Percentiles rank a stretch among this genome's conserved stretches.
These are phyloP conservation scores for Drosophila oshimai DNA, from an alignment of 1,140 invertebrate genomes.

Conservation along the genomic window DNA sequence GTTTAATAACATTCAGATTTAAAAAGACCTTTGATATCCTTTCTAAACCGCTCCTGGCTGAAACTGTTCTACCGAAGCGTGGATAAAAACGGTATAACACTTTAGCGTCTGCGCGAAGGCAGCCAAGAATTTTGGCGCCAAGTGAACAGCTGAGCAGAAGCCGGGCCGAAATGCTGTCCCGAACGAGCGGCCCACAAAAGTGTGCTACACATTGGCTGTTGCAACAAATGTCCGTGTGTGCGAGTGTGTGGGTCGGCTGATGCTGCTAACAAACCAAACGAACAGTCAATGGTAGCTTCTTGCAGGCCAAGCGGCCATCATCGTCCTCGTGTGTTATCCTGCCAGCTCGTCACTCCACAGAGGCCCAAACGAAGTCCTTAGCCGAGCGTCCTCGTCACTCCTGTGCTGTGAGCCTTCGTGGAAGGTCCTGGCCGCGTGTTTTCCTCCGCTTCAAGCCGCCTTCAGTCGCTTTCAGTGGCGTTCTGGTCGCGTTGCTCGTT, in stretches of 20 bases:
- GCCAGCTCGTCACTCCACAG: constrained; percentile 50
- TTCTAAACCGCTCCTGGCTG: constrained; percentile 21
- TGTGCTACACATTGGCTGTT: constrained; percentile 50
- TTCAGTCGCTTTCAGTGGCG: constrained; percentile 60
- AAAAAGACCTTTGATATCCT: background rate
- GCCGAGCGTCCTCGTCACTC: constrained; percentile 50
- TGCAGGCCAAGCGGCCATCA: constrained; percentile 72
- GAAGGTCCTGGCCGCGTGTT: constrained; percentile 39
- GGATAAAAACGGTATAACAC: constrained; percentile 38
- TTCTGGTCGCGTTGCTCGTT: constrained; percentile 53
- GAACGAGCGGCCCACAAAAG: constrained; percentile 37
- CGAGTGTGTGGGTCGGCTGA: constrained; percentile 11
- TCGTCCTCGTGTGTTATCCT: constrained; percentile 69
- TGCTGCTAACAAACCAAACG: constrained; percentile 13
- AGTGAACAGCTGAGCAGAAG: constrained; percentile 51
- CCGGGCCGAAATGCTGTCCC: constrained; percentile 16
- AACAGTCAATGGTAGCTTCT: constrained; percentile 67
- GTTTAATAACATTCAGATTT: too few relatives aligned
- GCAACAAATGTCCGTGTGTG: constrained; percentile 35
- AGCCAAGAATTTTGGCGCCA: constrained; percentile 63
- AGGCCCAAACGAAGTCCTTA: constrained; percentile 48
- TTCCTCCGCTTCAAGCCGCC: constrained; percentile 30
- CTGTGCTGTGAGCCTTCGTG: constrained; percentile 36
- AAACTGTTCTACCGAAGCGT: constrained; percentile 31
- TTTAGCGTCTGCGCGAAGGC: constrained; percentile 38